Evolutionary conservation across 1,140 invertebrate genomes (phyloP).

Genomic region (Diabrotica virgifera): DNA sequence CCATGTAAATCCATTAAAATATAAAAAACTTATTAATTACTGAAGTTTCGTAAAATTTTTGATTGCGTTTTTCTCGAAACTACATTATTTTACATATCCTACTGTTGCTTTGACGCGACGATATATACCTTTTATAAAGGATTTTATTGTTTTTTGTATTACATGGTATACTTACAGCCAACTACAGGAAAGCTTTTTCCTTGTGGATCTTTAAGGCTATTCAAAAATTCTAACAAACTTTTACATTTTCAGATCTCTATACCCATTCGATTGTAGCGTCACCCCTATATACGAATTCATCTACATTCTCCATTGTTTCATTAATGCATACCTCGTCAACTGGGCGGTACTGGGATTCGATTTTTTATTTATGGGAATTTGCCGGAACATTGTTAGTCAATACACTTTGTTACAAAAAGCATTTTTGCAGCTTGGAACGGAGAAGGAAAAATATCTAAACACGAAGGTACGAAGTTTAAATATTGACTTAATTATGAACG

Average conservation of each 20-base stretch:
- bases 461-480: not conserved
- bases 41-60: no score
- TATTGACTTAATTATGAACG: not conserved
- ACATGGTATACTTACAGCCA: no score
- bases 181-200: no score
- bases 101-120: no score
- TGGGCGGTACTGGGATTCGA: constrained; percentile 16
- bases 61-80: no score
- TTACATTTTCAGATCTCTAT: constrained; percentile 3
- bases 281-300: constrained; percentile 21
- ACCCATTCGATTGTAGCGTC: constrained; percentile 12
- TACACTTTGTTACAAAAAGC: constrained; percentile 6
- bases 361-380: constrained; percentile 20
- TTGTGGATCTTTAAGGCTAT: no score
- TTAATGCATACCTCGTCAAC: constrained; percentile 7
- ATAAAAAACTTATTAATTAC: no score
- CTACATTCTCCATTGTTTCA: constrained; percentile 15
- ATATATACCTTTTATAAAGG: no score
- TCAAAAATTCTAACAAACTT: no score
- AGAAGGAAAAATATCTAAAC: not conserved
- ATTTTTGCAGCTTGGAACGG: constrained; percentile 8
- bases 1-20: no score
- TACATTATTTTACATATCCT: no score
- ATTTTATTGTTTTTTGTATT: no score
- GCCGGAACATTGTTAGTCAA: constrained; percentile 8